Conservation (phyloP, 2,888 invertebrate genomes). For the Drosophila helvetica region DNA sequence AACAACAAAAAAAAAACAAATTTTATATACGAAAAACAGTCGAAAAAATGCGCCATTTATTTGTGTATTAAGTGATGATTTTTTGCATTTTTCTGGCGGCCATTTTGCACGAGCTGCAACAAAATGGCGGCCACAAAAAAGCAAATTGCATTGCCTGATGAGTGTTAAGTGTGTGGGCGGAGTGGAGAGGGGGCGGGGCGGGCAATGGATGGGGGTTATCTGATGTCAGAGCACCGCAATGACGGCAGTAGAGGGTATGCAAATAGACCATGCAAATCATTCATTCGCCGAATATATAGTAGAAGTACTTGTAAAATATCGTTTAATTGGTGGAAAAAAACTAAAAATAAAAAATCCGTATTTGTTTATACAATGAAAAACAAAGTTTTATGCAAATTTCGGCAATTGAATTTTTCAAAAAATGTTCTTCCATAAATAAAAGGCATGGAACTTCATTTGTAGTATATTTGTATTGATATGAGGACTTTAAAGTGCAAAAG, state of each 20-base stretch:
- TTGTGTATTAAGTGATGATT: slow-evolving; percentile 75
- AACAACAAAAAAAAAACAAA: slow-evolving; percentile 15
- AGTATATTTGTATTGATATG: neutral
- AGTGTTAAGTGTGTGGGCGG: slow-evolving; percentile 60
- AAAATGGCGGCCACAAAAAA: slow-evolving; percentile 72
- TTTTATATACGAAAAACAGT: slow-evolving; percentile 44
- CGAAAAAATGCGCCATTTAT: slow-evolving; percentile 69
- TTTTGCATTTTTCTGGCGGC: slow-evolving; percentile 43
- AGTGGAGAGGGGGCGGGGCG: neutral
- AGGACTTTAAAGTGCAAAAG: too few species aligned
- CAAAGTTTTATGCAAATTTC: neutral
- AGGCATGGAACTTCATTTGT: neutral
- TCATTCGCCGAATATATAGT: neutral
- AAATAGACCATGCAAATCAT: neutral
- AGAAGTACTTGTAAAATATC: neutral
- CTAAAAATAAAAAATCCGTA: too few species aligned
- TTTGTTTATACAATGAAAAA: too few species aligned
- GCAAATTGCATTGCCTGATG: slow-evolving; percentile 66
- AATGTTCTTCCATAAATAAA: neutral
- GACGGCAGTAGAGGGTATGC: neutral
- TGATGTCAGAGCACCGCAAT: neutral
- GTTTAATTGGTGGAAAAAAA: neutral
- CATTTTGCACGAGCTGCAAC: slow-evolving; percentile 69
- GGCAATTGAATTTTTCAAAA: neutral
- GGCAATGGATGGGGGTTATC: neutral